Evolutionary conservation across 2,888 invertebrate species (phyloP).

Genomic region (Netelia inedita): DNA sequence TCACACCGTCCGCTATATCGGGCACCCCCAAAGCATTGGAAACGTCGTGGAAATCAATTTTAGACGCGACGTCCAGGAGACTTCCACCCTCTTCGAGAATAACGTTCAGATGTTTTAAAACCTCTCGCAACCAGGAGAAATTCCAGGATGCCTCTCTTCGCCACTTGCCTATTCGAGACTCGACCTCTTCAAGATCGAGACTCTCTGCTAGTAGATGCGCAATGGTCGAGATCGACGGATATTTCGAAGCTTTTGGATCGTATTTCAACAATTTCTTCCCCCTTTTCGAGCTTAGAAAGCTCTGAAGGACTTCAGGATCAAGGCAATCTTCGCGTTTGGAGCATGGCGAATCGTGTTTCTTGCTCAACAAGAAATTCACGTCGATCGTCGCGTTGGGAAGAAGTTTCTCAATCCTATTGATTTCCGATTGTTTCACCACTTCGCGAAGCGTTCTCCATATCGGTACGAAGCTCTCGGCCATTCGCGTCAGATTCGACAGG

Average conservation of each 20-base stretch:
- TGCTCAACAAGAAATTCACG: slow-evolving; percentile 77
- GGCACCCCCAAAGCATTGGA: slow-evolving; percentile 81
- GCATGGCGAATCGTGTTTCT: slow-evolving; percentile 71
- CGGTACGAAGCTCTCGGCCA: slow-evolving; percentile 77
- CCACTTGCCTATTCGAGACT: slow-evolving; percentile 77
- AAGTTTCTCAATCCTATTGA: slow-evolving; percentile 69
- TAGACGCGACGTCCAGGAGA: slow-evolving; percentile 85
- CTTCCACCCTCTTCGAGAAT: slow-evolving; percentile 84
- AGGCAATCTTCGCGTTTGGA: slow-evolving; percentile 69
- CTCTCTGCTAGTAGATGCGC: slow-evolving; percentile 73
- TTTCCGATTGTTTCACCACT: slow-evolving; percentile 72
- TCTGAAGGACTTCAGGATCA: slow-evolving; percentile 72
- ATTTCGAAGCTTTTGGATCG: slow-evolving; percentile 75
- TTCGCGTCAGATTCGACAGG: slow-evolving; percentile 72
- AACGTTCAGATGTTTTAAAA: slow-evolving; percentile 84
- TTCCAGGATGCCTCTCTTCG: slow-evolving; percentile 86
- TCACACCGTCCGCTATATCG: slow-evolving; percentile 84
- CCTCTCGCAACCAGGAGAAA: slow-evolving; percentile 85
- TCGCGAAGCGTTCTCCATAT: slow-evolving; percentile 79
- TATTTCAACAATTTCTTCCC: slow-evolving; percentile 77
- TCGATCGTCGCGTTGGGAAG: slow-evolving; percentile 80
- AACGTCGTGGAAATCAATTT: slow-evolving; percentile 84
- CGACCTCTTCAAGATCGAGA: slow-evolving; percentile 77
- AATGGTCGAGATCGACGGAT: slow-evolving; percentile 75
- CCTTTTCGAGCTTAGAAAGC: slow-evolving; percentile 76